Evolutionary conservation across 2,888 invertebrate species (phyloP).

Genomic region (Callimorpha dominula): DNA sequence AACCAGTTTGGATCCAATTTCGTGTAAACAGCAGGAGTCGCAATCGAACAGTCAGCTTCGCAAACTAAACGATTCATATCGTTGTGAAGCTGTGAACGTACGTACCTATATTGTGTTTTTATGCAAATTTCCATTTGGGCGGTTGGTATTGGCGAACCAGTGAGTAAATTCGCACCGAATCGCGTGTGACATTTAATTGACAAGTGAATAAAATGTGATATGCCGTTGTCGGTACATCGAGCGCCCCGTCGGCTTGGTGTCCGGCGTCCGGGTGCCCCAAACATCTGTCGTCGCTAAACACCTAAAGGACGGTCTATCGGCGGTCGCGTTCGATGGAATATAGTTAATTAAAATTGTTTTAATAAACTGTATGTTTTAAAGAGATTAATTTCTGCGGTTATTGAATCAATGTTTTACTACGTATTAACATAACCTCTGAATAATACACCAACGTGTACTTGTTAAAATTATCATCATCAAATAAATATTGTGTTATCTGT

Average conservation of each 20-base stretch:
- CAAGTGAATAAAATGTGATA: conserved; percentile 81
- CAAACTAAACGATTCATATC: conserved; percentile 47
- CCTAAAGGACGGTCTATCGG: conserved; percentile 63
- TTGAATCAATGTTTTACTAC: conserved; percentile 71
- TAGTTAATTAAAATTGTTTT: conserved; percentile 79
- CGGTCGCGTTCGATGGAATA: conserved; percentile 61
- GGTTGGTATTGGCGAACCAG: conserved; percentile 76
- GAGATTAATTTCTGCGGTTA: conserved; percentile 77
- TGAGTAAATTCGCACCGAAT: conserved; percentile 80
- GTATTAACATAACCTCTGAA: conserved; percentile 56
- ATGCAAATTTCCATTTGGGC: conserved; percentile 82
- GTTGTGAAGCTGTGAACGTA: conserved; percentile 55
- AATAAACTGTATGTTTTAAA: conserved; percentile 72
- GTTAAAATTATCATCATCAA: conserved; percentile 46
- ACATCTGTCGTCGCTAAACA: conserved; percentile 60
- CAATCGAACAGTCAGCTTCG: conserved; percentile 19
- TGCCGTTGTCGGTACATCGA: conserved; percentile 69
- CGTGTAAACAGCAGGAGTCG: conserved; percentile 38
- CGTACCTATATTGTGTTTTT: conserved; percentile 71
- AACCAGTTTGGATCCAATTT: conserved; percentile 52
- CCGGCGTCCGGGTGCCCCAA: conserved; percentile 46
- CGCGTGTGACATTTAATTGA: conserved; percentile 82
- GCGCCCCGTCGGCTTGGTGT: conserved; percentile 58
- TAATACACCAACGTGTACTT: conserved; percentile 55
- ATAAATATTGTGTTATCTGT: conserved; percentile 32